Evolutionary conservation across 2,113 vertebrate genomes (phyloP), one percentile per base, ranked within the genome.

Genomic region (Lampris megalopsis): DNA sequence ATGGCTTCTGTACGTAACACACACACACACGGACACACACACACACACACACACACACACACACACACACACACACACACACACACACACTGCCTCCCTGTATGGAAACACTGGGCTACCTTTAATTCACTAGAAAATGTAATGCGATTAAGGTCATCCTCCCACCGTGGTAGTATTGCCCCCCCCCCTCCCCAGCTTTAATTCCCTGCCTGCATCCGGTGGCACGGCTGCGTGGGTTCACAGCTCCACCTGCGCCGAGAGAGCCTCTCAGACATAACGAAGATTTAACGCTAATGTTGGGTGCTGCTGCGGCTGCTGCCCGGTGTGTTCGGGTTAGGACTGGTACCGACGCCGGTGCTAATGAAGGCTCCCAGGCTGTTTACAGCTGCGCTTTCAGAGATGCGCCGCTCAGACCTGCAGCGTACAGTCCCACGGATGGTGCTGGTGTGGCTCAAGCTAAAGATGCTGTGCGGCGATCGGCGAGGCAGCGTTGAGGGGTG

Each of bases 261-360:
- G 62, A 75, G 58, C 71, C 53, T 47, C 54, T 77, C 62, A 48
- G 9, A 50, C 69, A 67, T 75, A 70, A 71, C 68, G 82, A 73
- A 78, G 75, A 68, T 81, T 83, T 80, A 88, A 81, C 75, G 70
- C 63, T 69, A 64, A 75, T 60, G 68, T 40, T 53, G 57, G 35
- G 45, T 1, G 6, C 11, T 62, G 62, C 53, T 66, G 59, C 71
- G 38, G 11, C n/a, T 47, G n/a, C 24, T 24, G 24, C 24, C 24
- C 24, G 24, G 0, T 24, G 24, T 50, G 49, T 66, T 73, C 62
- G 71, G 58, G 75, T 67, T 64, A 57, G 45, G 60, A 64, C 50
- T 53, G 48, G 58, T 50, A 45, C 13, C 10, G 10, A 66, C 24
- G 43, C 9, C 49, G 49, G 47, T 24, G 10, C 35, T 35, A 52